A percentile compares a stretch with the other conserved stretches of the same genome.
Evolutionary conservation across 2,888 invertebrate genomes (phyloP).

Genomic region (Nasonovia ribisnigri): DNA sequence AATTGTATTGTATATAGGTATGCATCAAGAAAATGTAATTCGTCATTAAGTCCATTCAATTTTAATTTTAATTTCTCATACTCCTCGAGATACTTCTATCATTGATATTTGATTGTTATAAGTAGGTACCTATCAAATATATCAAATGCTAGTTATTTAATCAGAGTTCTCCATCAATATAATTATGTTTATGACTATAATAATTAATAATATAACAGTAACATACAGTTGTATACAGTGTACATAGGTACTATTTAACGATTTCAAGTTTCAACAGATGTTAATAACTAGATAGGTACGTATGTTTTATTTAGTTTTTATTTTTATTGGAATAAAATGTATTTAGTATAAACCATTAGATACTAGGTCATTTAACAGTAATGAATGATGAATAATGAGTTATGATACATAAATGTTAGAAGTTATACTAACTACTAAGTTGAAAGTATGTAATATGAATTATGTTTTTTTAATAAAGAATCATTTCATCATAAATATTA

Average conservation of each 20-base stretch:
- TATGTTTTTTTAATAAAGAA: neutral
- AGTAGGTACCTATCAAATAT: neutral
- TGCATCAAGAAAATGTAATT: neutral
- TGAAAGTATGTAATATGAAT: neutral
- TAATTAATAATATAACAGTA: neutral
- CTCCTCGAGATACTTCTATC: neutral
- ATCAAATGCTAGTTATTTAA: neutral
- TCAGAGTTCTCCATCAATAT: neutral
- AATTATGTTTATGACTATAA: neutral
- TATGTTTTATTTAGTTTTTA: neutral
- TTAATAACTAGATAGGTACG: neutral
- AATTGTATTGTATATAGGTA: too few relatives aligned
- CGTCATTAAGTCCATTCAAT: neutral
- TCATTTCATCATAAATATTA: neutral
- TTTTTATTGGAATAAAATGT: neutral
- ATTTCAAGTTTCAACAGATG: slow-evolving; percentile 4
- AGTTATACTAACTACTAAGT: neutral
- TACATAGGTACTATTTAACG: neutral
- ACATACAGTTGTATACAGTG: neutral
- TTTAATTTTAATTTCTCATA: neutral
- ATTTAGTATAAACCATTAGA: neutral
- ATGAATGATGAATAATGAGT: neutral
- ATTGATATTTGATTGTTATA: neutral
- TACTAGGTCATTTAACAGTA: neutral
- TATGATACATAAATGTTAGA: neutral